These are phyloP conservation scores for Eueremaeus valkanovi DNA, from an alignment of 2,888 invertebrate species.

Conservation along the genomic window DNA sequence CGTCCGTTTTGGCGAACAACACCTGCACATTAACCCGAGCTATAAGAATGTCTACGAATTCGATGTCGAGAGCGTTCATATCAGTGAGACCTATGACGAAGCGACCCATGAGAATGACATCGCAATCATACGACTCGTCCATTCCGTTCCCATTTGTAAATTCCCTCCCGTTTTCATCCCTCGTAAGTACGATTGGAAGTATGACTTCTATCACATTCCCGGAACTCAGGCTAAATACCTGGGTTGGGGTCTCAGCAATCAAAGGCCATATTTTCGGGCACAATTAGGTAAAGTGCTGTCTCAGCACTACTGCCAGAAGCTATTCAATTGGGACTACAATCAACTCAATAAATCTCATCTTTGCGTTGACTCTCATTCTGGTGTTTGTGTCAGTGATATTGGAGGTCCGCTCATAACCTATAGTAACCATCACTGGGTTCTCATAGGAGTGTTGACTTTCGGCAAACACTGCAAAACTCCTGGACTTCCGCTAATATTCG, in stretches of 20 bases:
- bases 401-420: slow-evolving; percentile 37
- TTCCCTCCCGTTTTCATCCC: slow-evolving; percentile 35
- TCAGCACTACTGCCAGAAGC: slow-evolving; percentile 16
- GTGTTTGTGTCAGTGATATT: slow-evolving; percentile 32
- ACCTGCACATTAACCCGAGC: slow-evolving; percentile 20
- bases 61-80: slow-evolving; percentile 39
- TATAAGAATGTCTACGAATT: slow-evolving; percentile 39
- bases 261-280: slow-evolving; percentile 36
- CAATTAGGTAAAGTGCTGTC: slow-evolving; percentile 17
- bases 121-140: slow-evolving; percentile 26
- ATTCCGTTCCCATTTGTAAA: slow-evolving; percentile 38
- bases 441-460: slow-evolving; percentile 29
- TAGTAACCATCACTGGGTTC: slow-evolving; percentile 14
- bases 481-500: slow-evolving; percentile 34
- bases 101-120: slow-evolving; percentile 32
- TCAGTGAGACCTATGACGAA: slow-evolving; percentile 16
- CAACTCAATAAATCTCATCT: slow-evolving; percentile 30
- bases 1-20: slow-evolving; percentile 38
- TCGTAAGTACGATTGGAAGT: slow-evolving; percentile 30
- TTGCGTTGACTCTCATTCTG: slow-evolving; percentile 30
- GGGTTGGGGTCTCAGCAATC: slow-evolving; percentile 37
- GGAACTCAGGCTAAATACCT: slow-evolving; percentile 15
- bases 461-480: slow-evolving; percentile 38
- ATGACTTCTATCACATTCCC: neutral
- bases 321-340: slow-evolving; percentile 37